Evolutionary conservation across 2,888 invertebrate species (phyloP).

Genomic region (Uloborus plumipes): DNA sequence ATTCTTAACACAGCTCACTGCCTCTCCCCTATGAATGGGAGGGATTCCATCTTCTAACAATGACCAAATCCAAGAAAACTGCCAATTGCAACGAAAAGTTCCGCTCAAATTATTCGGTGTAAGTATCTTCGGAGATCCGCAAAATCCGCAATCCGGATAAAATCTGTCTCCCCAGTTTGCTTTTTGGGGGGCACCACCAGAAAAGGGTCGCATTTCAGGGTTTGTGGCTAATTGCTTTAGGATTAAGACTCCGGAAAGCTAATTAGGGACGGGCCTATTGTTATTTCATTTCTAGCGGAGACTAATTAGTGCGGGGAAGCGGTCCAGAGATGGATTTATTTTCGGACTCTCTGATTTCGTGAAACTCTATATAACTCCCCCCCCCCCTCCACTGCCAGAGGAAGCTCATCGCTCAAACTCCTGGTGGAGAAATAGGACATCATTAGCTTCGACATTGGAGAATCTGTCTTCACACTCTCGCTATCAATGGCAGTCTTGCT

Average conservation of each 20-base stretch:
- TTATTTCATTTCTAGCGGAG: conserved; percentile 43
- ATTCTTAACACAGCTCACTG: no score
- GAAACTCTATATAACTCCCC: conserved; percentile 3
- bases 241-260: conserved; percentile 48
- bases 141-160: background rate
- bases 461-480: conserved; percentile 26
- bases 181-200: background rate
- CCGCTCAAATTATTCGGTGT: conserved; percentile 20
- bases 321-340: conserved; percentile 51
- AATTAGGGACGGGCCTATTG: conserved; percentile 38
- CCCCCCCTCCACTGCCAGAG: background rate
- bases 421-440: conserved; percentile 37
- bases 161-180: background rate
- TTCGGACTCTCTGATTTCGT: conserved; percentile 55
- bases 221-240: conserved; percentile 56
- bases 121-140: conserved; percentile 12
- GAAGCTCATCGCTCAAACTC: conserved; percentile 45
- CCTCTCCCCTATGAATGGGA: no score
- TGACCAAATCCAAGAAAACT: conserved; percentile 7
- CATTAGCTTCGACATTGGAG: conserved; percentile 49
- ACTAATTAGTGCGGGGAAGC: conserved; percentile 36
- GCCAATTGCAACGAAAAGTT: conserved; percentile 32
- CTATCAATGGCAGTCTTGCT: conserved; percentile 19
- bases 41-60: conserved; percentile 4
- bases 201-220: conserved; percentile 24